phyloP scores from a whole-genome alignment of 2,888 invertebrate species.

The Xestia xanthographa region DNA sequence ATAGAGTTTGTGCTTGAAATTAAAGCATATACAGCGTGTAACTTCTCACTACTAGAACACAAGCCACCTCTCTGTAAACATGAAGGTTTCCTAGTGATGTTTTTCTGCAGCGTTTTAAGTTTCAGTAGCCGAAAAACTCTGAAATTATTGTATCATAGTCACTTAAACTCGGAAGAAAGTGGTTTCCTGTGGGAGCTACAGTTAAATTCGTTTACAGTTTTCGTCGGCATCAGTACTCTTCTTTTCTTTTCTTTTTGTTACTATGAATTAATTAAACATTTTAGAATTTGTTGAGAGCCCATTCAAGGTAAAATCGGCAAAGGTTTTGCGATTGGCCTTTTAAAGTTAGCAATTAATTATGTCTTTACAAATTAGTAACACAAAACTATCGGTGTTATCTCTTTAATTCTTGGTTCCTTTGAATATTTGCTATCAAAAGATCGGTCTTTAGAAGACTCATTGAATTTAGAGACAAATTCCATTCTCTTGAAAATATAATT shows the following conservation, averaged over 20 bases:
- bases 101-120: not conserved
- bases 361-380: slow-evolving; percentile 32
- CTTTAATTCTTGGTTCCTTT: slow-evolving; percentile 23
- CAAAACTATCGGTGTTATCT: slow-evolving; percentile 10
- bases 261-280: not conserved
- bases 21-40: not conserved
- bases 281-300: not conserved
- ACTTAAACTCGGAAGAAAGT: not conserved
- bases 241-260: not conserved
- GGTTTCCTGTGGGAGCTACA: not conserved
- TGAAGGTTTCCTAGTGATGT: not conserved
- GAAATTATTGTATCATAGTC: not conserved
- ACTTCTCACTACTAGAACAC: not conserved
- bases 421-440: slow-evolving; percentile 35
- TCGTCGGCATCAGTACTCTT: not conserved
- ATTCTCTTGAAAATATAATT: slow-evolving; percentile 24
- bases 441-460: not conserved
- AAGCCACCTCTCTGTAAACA: not conserved
- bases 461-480: slow-evolving; percentile 10
- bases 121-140: not conserved
- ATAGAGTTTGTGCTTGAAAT: slow-evolving; percentile 19
- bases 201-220: not conserved
- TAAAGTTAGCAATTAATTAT: slow-evolving; percentile 7
- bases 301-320: not conserved
- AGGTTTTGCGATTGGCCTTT: not conserved